Evolutionary conservation across 2,888 invertebrate genomes (phyloP), one percentile per base, ranked within the genome.

Genomic region (Agapostemon virescens): DNA sequence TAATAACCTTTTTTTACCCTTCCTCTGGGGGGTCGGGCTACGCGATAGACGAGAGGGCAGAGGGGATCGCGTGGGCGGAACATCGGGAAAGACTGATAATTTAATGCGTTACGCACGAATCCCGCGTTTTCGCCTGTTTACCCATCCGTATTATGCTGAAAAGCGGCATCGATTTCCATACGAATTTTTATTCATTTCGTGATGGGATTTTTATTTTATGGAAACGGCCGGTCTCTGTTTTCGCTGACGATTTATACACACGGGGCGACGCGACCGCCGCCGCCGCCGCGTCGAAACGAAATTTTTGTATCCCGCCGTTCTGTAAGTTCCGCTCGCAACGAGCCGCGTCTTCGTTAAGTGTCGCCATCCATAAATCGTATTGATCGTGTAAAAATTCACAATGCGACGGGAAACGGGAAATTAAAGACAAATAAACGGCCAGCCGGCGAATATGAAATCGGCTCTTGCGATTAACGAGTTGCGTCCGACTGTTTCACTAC

Each of bases 121-220:
- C 58, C 68, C 68, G 52, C 38, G 69, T 52, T 42, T 38, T 45
- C 55, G 42, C 45, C 26, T 79, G 79, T 80, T 79, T 80, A 74
- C 74, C 49, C 79, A 79, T 79, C 40, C 74, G 79, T 69, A 79
- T 80, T 80, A 80, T 74, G 80, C 74, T 52, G 74, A 80, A 80
- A 79, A 80, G 66, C 80, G 36, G 80, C 80, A 79, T 79, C 52
- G 79, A 80, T 80, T 80, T 78, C 69, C 79, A 73, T 79, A 42
- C 49, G 69, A 80, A 70, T 80, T 80, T 80, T 79, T 79, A 80
- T 80, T 80, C 69, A 79, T 74, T 79, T 79, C 79, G 33, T 67
- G 67, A 73, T 49, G 80, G 80, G 49, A 79, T 79, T 79, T 79
- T 74, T 80, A 79, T 80, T 69, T 58, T 23, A 36, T 9, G 73